Base-by-base conservation (phyloP, 2,888 invertebrate species). In the Girardia tigrina region DNA sequence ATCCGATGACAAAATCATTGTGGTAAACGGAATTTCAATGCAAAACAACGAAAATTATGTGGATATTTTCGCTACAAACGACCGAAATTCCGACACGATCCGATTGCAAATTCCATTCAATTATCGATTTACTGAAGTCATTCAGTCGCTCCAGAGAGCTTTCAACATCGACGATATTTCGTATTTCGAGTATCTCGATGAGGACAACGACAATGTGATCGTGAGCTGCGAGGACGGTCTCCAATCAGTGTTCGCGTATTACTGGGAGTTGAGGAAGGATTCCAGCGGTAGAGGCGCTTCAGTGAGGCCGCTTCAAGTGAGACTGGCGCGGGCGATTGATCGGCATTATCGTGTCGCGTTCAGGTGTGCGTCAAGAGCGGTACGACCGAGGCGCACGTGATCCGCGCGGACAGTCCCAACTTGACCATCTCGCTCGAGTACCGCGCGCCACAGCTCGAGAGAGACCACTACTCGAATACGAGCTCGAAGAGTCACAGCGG, bases 151-250 rank as follows among this genome's bases (percentile, higher is more conserved):
- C 16, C 36, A 36, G 16, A 36, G 16, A 36, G 36, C 36, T 16
- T 36, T 36, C 16, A 36, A 36, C 8, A 8, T 12, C 8, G 36
- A 36, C 16, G 36, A 36, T 12, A 36, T 36, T 36, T 36, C 36
- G 36, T 36, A 36, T 36, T 72, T 72, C n/a, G 72, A 72, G 28
- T 72, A 72, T 28, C 26, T 72, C 26, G 72, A 72, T 72, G 72
- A 72, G n/a, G 72, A 72, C 28, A 29, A 72, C n/a, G 72, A 72
- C 28, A 72, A 23, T 72, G 28, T 72, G 6, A 26, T 72, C n/a
- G 72, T 72, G 6, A 72, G 72, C n/a, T 28, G 28, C 28, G 72
- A 72, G 8, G 72, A 27, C 8, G 72, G 28, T 12, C 72, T 72
- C 27, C 27, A 72, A 72, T 72, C 72, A 6, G 72, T 72, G 8